phyloP scores from a whole-genome alignment of 1,140 invertebrate species.

The Drosophila rufa region DNA sequence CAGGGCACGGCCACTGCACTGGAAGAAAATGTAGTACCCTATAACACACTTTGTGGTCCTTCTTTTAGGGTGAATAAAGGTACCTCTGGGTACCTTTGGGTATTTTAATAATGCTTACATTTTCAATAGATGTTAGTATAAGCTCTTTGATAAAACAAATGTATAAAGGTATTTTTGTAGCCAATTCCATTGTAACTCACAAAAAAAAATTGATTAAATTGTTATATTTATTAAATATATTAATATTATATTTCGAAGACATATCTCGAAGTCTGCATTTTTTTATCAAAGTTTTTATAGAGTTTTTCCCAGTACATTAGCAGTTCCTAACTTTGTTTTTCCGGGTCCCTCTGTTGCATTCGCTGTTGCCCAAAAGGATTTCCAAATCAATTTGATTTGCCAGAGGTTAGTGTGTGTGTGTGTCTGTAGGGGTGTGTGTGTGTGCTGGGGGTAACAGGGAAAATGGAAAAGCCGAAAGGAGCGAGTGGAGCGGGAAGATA shows the following conservation, averaged over 20 bases:
- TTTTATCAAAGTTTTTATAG: not conserved
- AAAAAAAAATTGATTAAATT: too few species aligned
- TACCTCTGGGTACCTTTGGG: too few species aligned
- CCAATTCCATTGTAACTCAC: too few species aligned
- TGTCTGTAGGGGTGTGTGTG: not conserved
- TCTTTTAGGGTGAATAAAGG: too few species aligned
- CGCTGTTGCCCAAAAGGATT: constrained; percentile 65
- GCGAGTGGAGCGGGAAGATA: not conserved
- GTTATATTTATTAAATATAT: too few species aligned
- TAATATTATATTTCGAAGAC: too few species aligned
- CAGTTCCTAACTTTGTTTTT: constrained; percentile 19
- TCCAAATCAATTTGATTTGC: constrained; percentile 79
- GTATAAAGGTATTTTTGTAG: too few species aligned
- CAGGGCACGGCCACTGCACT: constrained; percentile 15
- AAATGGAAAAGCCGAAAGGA: constrained; percentile 4
- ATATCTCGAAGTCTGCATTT: too few species aligned
- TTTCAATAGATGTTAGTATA: too few species aligned
- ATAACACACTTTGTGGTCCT: too few species aligned
- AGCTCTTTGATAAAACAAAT: too few species aligned
- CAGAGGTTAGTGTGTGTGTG: constrained; percentile 27
- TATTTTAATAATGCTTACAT: too few species aligned
- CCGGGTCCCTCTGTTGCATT: constrained; percentile 34
- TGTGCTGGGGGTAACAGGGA: not conserved
- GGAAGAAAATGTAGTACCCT: not conserved
- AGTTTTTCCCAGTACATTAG: not conserved